These are phyloP conservation scores for Argyra leucocephala DNA, from an alignment of 2,888 invertebrate genomes.

Conservation along the genomic window DNA sequence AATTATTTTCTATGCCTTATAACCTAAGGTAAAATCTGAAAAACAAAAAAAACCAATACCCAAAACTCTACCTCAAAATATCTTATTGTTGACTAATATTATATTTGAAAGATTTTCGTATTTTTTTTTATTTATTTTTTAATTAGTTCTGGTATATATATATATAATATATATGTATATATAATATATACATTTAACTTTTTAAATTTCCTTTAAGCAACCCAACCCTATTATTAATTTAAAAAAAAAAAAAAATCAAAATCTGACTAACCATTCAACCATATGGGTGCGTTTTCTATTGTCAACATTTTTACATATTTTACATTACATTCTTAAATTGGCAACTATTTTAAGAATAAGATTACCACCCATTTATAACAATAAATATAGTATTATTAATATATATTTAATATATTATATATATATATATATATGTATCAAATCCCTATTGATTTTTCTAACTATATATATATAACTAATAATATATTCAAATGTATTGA, in stretches of 20 bases:
- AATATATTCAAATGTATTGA: neutral
- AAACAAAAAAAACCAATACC: neutral
- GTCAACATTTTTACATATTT: neutral
- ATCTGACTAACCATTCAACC: neutral
- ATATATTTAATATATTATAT: neutral
- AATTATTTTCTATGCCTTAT: no score
- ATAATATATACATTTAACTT: neutral
- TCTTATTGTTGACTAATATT: neutral
- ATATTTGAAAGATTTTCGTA: neutral
- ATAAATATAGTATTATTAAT: no score
- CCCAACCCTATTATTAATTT: neutral
- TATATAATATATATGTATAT: no score
- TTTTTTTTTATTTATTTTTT: neutral
- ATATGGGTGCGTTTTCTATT: constrained; percentile 2
- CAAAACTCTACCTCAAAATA: neutral
- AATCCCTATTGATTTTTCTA: neutral
- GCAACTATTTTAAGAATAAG: neutral
- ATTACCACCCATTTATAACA: neutral
- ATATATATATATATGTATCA: neutral
- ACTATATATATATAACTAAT: neutral
- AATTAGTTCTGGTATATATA: no score
- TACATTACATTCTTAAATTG: neutral
- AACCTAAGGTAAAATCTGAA: no score
- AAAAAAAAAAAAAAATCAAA: neutral
- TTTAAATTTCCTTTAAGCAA: neutral